Percentiles rank a stretch among this genome's conserved stretches.
Evolutionary conservation across 2,888 invertebrate genomes (phyloP).

Genomic region (Macroteleia sp.): DNA sequence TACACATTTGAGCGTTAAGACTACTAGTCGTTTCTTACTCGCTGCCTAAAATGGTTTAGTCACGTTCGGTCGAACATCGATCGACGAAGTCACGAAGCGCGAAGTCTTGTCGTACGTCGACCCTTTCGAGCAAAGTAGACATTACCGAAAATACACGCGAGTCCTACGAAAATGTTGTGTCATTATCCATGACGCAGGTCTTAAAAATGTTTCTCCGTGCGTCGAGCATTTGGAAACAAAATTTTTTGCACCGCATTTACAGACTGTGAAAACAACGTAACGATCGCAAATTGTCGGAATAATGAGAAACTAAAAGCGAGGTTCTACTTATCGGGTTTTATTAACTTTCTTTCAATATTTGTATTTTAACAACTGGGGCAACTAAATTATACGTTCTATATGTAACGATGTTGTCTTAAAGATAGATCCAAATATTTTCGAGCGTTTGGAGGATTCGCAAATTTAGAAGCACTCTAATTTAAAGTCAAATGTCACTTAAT

Average conservation of each 20-base stretch:
- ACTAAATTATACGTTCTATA: conserved; percentile 11
- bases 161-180: conserved; percentile 23
- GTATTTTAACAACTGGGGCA: conserved; percentile 4
- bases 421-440: no score
- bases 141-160: conserved; percentile 54
- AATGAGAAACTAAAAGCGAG: conserved; percentile 5
- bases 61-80: conserved; percentile 79
- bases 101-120: conserved; percentile 62
- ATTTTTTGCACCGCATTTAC: not conserved
- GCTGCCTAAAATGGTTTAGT: conserved; percentile 74
- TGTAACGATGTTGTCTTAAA: no score
- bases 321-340: not conserved
- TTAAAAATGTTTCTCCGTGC: not conserved
- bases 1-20: conserved; percentile 70
- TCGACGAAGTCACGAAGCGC: conserved; percentile 69
- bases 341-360: conserved; percentile 10
- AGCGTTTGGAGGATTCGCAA: no score
- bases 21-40: conserved; percentile 69
- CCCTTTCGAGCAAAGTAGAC: conserved; percentile 36
- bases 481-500: no score
- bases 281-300: conserved; percentile 3
- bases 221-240: not conserved
- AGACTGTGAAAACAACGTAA: not conserved
- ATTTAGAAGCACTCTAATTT: no score
- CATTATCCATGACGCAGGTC: not conserved